Conservation (phyloP, 92 coral and sea anemone genomes). For the Palythoa heliodiscus region DNA sequence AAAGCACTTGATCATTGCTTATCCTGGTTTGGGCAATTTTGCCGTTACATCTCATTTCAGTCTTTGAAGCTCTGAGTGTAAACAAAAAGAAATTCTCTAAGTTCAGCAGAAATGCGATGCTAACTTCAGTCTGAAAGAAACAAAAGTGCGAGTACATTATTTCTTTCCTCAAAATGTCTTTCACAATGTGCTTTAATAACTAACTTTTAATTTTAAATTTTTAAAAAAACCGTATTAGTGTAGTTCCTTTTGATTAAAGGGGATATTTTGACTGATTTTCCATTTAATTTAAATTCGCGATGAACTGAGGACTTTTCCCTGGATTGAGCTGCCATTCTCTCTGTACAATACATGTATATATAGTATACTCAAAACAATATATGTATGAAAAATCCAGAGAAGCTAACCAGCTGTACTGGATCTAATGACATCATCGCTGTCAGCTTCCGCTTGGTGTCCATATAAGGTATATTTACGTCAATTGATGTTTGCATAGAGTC, state of each 20-base stretch:
- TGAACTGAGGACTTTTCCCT: not conserved
- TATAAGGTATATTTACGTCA: conserved; percentile 62
- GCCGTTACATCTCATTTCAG: conserved; percentile 17
- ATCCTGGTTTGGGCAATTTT: not conserved
- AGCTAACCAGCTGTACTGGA: not conserved
- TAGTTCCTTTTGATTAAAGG: not conserved
- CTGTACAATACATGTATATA: too few relatives aligned
- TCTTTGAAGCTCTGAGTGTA: not conserved
- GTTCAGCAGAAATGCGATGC: not conserved
- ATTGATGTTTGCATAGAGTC: conserved; percentile 37
- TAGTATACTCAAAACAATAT: not conserved
- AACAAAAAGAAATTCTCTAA: not conserved
- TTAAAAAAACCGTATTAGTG: not conserved
- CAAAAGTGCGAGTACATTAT: not conserved
- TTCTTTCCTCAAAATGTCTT: not conserved
- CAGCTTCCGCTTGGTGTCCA: conserved; percentile 45
- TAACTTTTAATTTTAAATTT: not conserved
- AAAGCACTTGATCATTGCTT: conserved; percentile 28
- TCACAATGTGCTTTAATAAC: not conserved
- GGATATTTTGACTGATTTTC: not conserved
- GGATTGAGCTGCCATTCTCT: too few relatives aligned
- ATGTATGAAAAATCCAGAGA: not conserved
- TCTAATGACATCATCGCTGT: conserved; percentile 15
- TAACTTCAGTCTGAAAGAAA: not conserved
- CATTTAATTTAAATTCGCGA: not conserved